These are phyloP conservation scores for Sinella curviseta DNA, from an alignment of 1,140 invertebrate species.

Conservation along the genomic window DNA sequence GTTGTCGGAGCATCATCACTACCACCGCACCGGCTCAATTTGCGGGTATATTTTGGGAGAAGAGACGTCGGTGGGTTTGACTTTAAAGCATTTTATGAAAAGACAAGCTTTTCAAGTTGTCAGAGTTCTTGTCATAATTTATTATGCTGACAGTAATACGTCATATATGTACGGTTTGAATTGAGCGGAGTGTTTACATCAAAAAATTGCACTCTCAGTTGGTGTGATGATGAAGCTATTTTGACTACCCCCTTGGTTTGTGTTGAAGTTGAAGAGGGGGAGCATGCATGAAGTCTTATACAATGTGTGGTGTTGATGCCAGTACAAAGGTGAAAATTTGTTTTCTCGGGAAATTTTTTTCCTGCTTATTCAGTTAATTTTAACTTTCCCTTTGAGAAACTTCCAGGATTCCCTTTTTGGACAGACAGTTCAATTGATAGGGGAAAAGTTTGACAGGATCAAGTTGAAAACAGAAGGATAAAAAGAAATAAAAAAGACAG, in stretches of 20 bases:
- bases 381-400: constrained; percentile 14
- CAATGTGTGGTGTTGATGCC: neutral
- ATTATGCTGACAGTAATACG: neutral
- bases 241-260: too few relatives aligned
- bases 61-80: neutral
- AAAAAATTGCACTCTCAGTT: too few relatives aligned
- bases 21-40: too few relatives aligned
- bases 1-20: too few relatives aligned
- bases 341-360: neutral
- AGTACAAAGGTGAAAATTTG: neutral
- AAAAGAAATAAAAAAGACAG: neutral
- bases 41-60: neutral
- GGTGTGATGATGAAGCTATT: too few relatives aligned
- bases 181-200: too few relatives aligned
- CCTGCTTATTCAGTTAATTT: neutral
- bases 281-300: too few relatives aligned
- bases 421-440: neutral
- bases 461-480: too few relatives aligned
- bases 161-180: too few relatives aligned
- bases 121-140: neutral
- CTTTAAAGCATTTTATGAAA: neutral
- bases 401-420: neutral
- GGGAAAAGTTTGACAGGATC: neutral
- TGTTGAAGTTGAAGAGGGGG: too few relatives aligned
- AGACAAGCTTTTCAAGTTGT: neutral